These are phyloP conservation scores for Beaufortia kweichowensis DNA, from an alignment of 2,113 vertebrate genomes.

Conservation along the genomic window DNA sequence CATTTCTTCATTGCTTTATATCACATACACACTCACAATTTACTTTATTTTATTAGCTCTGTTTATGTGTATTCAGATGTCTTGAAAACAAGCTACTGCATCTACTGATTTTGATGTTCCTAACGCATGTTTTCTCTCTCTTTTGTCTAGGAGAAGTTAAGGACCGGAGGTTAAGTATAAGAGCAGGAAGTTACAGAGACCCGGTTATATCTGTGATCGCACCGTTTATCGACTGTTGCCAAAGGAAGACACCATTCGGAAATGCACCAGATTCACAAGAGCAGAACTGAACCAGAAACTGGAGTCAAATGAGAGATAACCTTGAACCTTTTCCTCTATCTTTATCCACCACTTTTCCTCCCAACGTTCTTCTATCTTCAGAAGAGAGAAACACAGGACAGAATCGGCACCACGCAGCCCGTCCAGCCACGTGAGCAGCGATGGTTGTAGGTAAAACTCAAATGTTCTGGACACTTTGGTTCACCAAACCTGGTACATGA, in stretches of 20 bases:
- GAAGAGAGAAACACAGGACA: constrained; percentile 10
- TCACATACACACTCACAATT: constrained; percentile 27
- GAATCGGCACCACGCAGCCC: background rate
- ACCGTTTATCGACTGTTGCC: constrained; percentile 56
- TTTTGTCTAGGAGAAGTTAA: constrained; percentile 71
- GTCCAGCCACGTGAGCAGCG: background rate
- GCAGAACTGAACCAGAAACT: constrained; percentile 40
- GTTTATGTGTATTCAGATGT: constrained; percentile 2
- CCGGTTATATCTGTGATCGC: constrained; percentile 62
- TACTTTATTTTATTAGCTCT: constrained; percentile 27
- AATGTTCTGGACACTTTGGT: background rate
- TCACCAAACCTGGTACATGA: background rate
- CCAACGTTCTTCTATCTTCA: constrained; percentile 23
- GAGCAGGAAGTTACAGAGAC: constrained; percentile 32
- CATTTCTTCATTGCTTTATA: background rate
- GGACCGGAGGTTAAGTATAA: constrained; percentile 69
- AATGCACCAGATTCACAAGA: constrained; percentile 56
- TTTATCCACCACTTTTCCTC: constrained; percentile 8
- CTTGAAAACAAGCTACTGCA: background rate
- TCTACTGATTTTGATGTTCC: constrained; percentile 46
- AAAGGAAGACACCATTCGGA: constrained; percentile 61
- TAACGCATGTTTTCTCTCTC: constrained; percentile 16
- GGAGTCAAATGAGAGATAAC: constrained; percentile 17
- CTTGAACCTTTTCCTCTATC: background rate
- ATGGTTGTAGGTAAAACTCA: background rate